Conservation (phyloP, 2,888 invertebrate genomes). For the Neoaliturus tenellus region DNA sequence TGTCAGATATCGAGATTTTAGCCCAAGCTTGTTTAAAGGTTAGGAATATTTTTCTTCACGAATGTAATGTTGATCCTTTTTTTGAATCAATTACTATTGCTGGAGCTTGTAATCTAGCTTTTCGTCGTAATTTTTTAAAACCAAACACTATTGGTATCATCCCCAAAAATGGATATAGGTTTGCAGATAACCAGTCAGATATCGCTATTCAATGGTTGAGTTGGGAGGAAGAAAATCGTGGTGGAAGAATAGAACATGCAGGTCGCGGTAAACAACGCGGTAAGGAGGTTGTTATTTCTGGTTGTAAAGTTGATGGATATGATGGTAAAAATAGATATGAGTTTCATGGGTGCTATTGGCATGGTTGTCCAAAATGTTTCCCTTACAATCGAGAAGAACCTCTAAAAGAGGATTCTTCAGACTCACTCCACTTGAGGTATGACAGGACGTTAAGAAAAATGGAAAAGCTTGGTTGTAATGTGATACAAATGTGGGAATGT, state of each 20-base stretch:
- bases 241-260: slow-evolving; percentile 62
- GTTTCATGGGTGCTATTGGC: slow-evolving; percentile 61
- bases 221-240: slow-evolving; percentile 59
- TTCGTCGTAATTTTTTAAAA: slow-evolving; percentile 66
- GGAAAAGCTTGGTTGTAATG: background rate
- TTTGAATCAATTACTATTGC: slow-evolving; percentile 65
- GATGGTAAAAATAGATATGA: slow-evolving; percentile 59
- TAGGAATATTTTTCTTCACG: slow-evolving; percentile 63
- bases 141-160: slow-evolving; percentile 67
- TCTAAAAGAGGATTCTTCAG: slow-evolving; percentile 46
- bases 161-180: slow-evolving; percentile 67
- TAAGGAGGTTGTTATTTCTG: slow-evolving; percentile 59
- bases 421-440: slow-evolving; percentile 36
- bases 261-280: slow-evolving; percentile 59
- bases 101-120: slow-evolving; percentile 64
- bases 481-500: slow-evolving; percentile 61
- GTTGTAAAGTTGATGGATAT: slow-evolving; percentile 60
- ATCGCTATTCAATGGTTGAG: slow-evolving; percentile 65
- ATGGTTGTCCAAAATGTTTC: slow-evolving; percentile 59
- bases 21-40: slow-evolving; percentile 66
- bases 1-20: slow-evolving; percentile 66
- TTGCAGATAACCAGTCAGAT: too few relatives aligned
- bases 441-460: slow-evolving; percentile 48
- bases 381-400: slow-evolving; percentile 28
- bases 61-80: slow-evolving; percentile 67